Percentiles rank a stretch among this genome's conserved stretches.
Conservation (phyloP, 1,140 invertebrate species). For the Brachionus manjavacas region DNA sequence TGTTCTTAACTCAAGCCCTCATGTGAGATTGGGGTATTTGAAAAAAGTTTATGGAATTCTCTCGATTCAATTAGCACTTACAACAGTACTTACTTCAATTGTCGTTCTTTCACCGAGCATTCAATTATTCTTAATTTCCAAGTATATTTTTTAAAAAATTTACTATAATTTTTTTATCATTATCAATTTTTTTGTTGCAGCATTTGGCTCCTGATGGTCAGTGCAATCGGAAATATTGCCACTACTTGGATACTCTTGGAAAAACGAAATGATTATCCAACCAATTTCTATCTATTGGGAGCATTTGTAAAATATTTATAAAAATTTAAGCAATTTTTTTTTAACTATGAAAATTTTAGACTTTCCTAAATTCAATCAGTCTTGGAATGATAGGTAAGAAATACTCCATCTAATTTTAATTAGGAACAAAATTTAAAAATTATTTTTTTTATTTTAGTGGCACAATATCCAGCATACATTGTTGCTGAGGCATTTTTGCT, state of each 20-base stretch:
- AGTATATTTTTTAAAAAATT: conserved; percentile 49
- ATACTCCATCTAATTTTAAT: background rate
- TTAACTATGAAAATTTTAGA: background rate
- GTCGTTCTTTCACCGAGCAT: conserved; percentile 64
- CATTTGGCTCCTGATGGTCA: conserved; percentile 55
- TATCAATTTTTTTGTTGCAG: conserved; percentile 44
- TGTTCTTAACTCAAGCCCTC: conserved; percentile 57
- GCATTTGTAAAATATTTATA: conserved; percentile 58
- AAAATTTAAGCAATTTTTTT: conserved; percentile 46
- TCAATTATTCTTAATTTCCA: conserved; percentile 66
- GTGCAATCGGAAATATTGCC: conserved; percentile 54
- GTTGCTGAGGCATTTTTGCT: conserved; percentile 72
- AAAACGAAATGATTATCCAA: conserved; percentile 56
- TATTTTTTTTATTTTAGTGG: conserved; percentile 58
- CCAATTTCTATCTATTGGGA: conserved; percentile 58
- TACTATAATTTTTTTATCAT: background rate
- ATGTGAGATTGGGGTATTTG: conserved; percentile 64
- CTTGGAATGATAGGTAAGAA: background rate
- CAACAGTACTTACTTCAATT: conserved; percentile 64
- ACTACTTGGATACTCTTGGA: conserved; percentile 55
- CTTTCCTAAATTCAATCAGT: background rate
- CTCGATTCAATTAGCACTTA: conserved; percentile 68
- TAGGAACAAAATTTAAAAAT: background rate
- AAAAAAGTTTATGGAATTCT: conserved; percentile 78
- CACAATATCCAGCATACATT: conserved; percentile 66